These are phyloP conservation scores for Zingel zingel DNA, from an alignment of 2,113 vertebrate genomes.

Conservation along the genomic window DNA sequence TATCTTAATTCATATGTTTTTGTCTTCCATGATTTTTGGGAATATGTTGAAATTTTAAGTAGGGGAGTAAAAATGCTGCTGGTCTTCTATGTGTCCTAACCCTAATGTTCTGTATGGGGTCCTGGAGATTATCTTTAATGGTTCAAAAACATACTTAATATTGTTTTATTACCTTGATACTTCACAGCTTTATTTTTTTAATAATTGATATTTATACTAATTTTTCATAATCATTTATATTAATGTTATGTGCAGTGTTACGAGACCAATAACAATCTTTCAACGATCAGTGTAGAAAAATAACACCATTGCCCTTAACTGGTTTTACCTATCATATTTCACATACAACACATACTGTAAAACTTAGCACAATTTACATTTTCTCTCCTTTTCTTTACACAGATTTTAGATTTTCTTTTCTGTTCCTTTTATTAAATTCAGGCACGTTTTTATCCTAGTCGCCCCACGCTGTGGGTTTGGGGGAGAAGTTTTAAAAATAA, in stretches of 20 bases:
- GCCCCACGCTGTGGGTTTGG: slow-evolving; percentile 23
- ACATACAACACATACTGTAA: slow-evolving; percentile 20
- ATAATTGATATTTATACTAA: too few species aligned
- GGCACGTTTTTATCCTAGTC: not conserved
- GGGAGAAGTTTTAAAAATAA: slow-evolving; percentile 38
- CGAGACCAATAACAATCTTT: slow-evolving; percentile 8
- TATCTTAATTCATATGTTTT: too few species aligned
- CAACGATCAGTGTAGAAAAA: not conserved
- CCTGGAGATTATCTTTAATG: too few species aligned
- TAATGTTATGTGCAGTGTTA: not conserved
- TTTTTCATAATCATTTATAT: too few species aligned
- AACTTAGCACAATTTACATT: slow-evolving; percentile 39
- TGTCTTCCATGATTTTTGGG: too few species aligned
- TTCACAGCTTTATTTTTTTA: not conserved
- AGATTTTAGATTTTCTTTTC: slow-evolving; percentile 1
- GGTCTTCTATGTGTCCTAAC: too few species aligned
- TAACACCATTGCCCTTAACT: too few species aligned
- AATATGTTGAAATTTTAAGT: not conserved
- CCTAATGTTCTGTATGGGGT: too few species aligned
- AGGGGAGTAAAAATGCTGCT: not conserved
- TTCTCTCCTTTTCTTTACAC: slow-evolving; percentile 2
- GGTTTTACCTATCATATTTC: slow-evolving; percentile 30
- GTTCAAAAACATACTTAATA: not conserved
- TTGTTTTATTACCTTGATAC: not conserved
- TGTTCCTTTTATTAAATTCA: slow-evolving; percentile 14